These are phyloP conservation scores for Erethizon dorsatum DNA, from an alignment of 2,797 vertebrate genomes.

Conservation along the genomic window DNA sequence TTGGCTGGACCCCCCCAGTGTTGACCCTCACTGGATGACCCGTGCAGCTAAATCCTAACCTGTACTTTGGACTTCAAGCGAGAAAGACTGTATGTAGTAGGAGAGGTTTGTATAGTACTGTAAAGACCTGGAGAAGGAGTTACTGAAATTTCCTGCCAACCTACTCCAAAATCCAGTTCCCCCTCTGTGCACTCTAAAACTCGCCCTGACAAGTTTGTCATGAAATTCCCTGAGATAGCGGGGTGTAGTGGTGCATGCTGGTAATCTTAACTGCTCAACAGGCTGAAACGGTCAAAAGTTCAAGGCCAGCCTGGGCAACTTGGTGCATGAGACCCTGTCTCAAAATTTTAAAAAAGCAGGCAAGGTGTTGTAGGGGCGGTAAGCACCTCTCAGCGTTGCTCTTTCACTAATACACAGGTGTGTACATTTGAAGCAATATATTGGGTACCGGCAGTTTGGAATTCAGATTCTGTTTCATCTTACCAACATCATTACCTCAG, in stretches of 20 bases:
- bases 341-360: background rate
- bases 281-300: background rate
- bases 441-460: background rate
- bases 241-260: background rate
- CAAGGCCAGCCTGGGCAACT: background rate
- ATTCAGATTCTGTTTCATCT: slow-evolving; percentile 29
- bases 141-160: background rate
- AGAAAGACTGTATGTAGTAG: background rate
- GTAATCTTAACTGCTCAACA: background rate
- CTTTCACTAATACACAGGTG: background rate
- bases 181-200: background rate
- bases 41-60: background rate
- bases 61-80: background rate
- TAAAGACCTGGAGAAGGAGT: background rate
- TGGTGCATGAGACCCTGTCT: background rate
- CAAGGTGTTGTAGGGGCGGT: background rate
- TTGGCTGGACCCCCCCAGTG: background rate
- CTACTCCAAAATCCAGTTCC: background rate
- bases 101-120: background rate
- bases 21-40: background rate
- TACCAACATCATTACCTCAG: background rate
- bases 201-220: background rate
- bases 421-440: background rate
- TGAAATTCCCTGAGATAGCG: background rate
- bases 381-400: background rate